Percentiles rank a stretch among this genome's conserved stretches.
phyloP scores from a whole-genome alignment of 2,113 vertebrate species.

The Promerops cafer region DNA sequence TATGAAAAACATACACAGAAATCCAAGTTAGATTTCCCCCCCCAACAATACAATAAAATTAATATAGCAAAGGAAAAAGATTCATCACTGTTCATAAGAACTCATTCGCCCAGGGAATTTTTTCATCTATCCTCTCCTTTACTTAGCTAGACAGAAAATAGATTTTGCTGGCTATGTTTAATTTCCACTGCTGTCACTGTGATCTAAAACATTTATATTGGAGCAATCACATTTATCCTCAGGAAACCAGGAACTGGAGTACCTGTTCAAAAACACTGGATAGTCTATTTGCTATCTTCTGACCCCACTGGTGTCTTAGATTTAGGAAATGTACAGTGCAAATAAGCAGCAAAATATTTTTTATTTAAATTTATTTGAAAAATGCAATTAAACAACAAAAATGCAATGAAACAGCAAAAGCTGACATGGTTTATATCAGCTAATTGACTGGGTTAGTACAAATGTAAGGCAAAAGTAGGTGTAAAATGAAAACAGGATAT shows the following conservation, averaged over 20 bases:
- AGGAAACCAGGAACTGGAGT: not conserved
- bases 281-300: not conserved
- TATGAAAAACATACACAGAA: not conserved
- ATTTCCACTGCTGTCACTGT: slow-evolving; percentile 48
- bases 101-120: not conserved
- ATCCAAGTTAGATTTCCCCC: not conserved
- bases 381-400: not conserved
- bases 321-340: not conserved
- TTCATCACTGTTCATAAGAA: not conserved
- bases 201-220: slow-evolving; percentile 53
- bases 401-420: not conserved
- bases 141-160: slow-evolving; percentile 44
- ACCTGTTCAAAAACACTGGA: not conserved
- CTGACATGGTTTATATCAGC: not conserved
- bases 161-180: slow-evolving; percentile 47
- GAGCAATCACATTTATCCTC: slow-evolving; percentile 26
- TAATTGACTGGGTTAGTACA: not conserved
- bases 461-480: not conserved
- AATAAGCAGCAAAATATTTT: no score
- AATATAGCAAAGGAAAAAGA: slow-evolving; percentile 1
- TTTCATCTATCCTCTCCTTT: slow-evolving; percentile 34
- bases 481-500: not conserved
- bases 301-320: not conserved
- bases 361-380: no score
- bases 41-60: not conserved